Evolutionary conservation across 2,888 invertebrate species (phyloP).

Genomic region (Drosophila pseudotakahashii): DNA sequence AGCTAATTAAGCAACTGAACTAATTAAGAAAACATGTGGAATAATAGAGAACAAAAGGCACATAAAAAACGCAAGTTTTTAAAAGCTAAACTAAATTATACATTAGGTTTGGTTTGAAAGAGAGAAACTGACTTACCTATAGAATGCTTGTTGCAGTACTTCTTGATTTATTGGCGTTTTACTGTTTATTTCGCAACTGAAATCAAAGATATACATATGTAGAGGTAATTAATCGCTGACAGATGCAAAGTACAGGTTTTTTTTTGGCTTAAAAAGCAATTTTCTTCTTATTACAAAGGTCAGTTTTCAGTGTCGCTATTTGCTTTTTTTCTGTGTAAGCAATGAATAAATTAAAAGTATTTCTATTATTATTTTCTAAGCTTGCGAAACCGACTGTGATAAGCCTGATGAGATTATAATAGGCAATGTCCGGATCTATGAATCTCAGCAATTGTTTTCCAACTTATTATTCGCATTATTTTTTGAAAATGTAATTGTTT

Average conservation of each 20-base stretch:
- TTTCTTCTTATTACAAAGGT: conserved; percentile 5
- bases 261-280: not conserved
- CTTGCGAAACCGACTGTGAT: not conserved
- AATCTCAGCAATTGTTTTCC: not conserved
- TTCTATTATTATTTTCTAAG: no score
- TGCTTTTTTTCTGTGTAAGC: conserved; percentile 4
- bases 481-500: no score
- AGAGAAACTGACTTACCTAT: conserved; percentile 3
- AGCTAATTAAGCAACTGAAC: not conserved
- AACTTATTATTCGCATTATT: not conserved
- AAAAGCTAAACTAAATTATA: not conserved
- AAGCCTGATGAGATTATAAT: conserved; percentile 17
- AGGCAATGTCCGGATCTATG: not conserved
- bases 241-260: not conserved
- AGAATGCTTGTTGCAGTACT: conserved; percentile 4
- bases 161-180: conserved; percentile 2
- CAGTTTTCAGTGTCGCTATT: conserved; percentile 3
- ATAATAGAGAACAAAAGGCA: not conserved
- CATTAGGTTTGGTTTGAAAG: not conserved
- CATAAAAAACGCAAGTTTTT: not conserved
- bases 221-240: conserved; percentile 2
- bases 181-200: conserved; percentile 5
- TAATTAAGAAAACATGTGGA: not conserved
- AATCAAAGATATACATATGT: not conserved
- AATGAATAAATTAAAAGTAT: conserved; percentile 10